phyloP scores from a whole-genome alignment of 2,888 invertebrate species.

The Lymantria dispar region DNA sequence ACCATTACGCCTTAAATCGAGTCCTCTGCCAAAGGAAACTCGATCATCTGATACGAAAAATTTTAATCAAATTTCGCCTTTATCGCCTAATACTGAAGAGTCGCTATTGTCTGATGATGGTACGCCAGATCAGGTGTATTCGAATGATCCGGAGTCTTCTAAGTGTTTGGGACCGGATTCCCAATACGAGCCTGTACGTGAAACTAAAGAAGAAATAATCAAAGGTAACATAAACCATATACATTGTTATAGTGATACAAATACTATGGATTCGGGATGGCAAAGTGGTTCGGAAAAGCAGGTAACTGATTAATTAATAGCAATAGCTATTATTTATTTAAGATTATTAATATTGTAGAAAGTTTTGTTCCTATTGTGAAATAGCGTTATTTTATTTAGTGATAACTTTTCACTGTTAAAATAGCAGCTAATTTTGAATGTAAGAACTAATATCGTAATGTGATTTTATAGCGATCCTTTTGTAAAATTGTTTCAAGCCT shows the following conservation, averaged over 20 bases:
- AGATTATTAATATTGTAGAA: too few species aligned
- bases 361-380: too few species aligned
- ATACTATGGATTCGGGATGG: constrained; percentile 87
- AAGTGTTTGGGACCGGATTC: constrained; percentile 71
- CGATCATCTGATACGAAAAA: constrained; percentile 44
- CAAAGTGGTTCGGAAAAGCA: constrained; percentile 86
- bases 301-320: constrained; percentile 61
- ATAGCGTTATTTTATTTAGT: too few species aligned
- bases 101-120: constrained; percentile 70
- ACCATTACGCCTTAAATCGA: constrained; percentile 57
- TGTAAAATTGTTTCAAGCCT: too few species aligned
- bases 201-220: constrained; percentile 61
- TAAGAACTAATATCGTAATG: too few species aligned
- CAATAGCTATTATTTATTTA: background rate
- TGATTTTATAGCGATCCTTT: too few species aligned
- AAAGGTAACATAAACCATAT: constrained; percentile 63
- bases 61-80: constrained; percentile 61
- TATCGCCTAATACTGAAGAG: constrained; percentile 73
- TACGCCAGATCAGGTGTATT: constrained; percentile 53
- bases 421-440: too few species aligned
- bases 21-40: constrained; percentile 53
- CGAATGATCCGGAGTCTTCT: constrained; percentile 60
- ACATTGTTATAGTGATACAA: constrained; percentile 82
- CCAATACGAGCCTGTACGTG: constrained; percentile 67
- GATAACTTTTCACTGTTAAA: too few species aligned